phyloP scores from a whole-genome alignment of 1,140 invertebrate genomes.

The Bombus superbus region DNA sequence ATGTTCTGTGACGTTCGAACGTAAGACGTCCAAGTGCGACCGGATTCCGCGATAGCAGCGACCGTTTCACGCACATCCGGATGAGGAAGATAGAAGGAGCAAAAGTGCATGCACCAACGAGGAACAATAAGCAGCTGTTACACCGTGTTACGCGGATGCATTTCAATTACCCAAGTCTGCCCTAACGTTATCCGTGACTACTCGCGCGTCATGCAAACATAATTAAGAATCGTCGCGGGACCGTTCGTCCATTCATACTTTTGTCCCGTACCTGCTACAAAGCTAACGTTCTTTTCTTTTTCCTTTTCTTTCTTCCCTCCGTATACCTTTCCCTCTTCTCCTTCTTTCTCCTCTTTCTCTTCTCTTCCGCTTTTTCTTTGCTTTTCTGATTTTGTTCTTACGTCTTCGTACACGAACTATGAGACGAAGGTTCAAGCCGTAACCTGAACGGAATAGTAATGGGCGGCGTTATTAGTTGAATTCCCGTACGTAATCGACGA shows the following conservation, averaged over 20 bases:
- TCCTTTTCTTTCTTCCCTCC: background rate
- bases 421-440: background rate
- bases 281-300: background rate
- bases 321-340: too few relatives aligned
- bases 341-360: background rate
- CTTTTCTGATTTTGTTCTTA: background rate
- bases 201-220: background rate
- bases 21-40: conserved; percentile 51
- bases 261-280: background rate
- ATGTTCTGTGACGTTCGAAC: conserved; percentile 53
- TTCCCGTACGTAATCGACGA: conserved; percentile 32
- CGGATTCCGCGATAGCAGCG: conserved; percentile 52
- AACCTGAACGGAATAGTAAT: conserved; percentile 30
- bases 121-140: conserved; percentile 51
- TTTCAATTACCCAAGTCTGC: conserved; percentile 43
- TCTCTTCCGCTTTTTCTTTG: too few relatives aligned
- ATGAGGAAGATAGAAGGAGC: conserved; percentile 33
- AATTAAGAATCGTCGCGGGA: conserved; percentile 1
- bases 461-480: conserved; percentile 36
- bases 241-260: conserved; percentile 11
- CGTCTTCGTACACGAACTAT: too few relatives aligned
- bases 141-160: conserved; percentile 8
- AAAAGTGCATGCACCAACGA: conserved; percentile 2
- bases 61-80: conserved; percentile 50
- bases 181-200: conserved; percentile 19